Base-by-base conservation (phyloP, 2,888 invertebrate species). In the Panzeria rudis region DNA sequence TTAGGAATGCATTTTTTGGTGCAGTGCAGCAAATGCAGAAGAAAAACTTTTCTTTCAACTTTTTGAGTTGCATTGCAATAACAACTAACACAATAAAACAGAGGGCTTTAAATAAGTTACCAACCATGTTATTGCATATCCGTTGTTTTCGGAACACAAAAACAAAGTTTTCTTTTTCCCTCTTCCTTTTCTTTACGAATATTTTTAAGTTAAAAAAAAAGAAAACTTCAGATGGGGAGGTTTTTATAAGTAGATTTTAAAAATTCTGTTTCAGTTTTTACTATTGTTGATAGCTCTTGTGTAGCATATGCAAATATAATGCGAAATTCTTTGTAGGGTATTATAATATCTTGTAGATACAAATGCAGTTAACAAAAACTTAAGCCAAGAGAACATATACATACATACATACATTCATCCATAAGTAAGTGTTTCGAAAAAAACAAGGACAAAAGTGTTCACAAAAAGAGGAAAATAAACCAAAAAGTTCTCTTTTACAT, bases 1-100 rank as follows among this genome's bases (percentile, higher is more conserved):
- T 83, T 83, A 85, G 69, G 85, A 85, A 85, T 85, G 85, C 85
- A 85, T 83, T 85, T 85, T 85, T 85, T 85, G 85, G 85, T 85
- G 85, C 85, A 85, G 85, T 85, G 85, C 85, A 83, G 85, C 85
- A 82, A 85, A 83, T 85, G 85, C 78, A 85, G 72, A 85, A 73
- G 29, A 80, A 66, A 69, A 84, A 84, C 50, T 85, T 83, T 82
- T 69, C 20, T 66, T 35, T 2, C 0, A 38, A 50, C 29, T 69
- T 84, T 83, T 75, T 35, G 68, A 71, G 78, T 82, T 85, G 85
- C 85, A 85, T 64, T 85, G 73, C 82, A 81, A n/a, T n/a, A n/a
- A 78, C 66, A 73, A 71, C 50, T 23, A 13, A 41, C n/a, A 56
- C 50, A 11, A 17, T 17, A 25, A 32, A 20, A 54, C 38, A 17